Conservation (phyloP, 2,888 invertebrate species). For the Pediacus dermestoides region DNA sequence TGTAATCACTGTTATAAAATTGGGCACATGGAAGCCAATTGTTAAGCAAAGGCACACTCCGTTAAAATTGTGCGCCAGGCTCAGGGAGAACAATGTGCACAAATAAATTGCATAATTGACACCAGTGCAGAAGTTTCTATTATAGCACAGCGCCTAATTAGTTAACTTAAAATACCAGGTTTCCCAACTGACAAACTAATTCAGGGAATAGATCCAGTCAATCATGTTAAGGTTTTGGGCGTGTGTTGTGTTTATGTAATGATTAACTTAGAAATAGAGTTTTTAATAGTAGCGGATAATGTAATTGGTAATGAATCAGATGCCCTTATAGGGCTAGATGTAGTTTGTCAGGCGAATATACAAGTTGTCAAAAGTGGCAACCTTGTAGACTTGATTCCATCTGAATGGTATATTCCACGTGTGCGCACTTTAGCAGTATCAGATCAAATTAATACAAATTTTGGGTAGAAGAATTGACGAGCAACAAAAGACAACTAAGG, state of each 20-base stretch:
- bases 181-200: neutral
- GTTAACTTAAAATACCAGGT: neutral
- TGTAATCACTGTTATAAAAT: neutral
- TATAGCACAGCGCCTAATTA: neutral
- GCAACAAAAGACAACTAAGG: no score
- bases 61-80: neutral
- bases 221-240: neutral
- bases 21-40: constrained; percentile 1
- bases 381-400: neutral
- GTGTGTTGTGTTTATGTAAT: neutral
- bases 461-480: constrained; percentile 2
- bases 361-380: neutral
- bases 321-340: constrained; percentile 1
- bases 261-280: constrained; percentile 1
- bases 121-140: constrained; percentile 2
- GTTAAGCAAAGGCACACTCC: neutral
- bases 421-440: neutral
- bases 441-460: neutral
- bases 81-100: neutral
- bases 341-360: neutral
- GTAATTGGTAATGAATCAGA: constrained; percentile 1
- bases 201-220: neutral
- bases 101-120: constrained; percentile 3
- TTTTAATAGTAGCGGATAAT: neutral
- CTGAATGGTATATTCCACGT: neutral